Base-by-base conservation (phyloP, 2,888 invertebrate species). In the Epinotia demarniana region DNA sequence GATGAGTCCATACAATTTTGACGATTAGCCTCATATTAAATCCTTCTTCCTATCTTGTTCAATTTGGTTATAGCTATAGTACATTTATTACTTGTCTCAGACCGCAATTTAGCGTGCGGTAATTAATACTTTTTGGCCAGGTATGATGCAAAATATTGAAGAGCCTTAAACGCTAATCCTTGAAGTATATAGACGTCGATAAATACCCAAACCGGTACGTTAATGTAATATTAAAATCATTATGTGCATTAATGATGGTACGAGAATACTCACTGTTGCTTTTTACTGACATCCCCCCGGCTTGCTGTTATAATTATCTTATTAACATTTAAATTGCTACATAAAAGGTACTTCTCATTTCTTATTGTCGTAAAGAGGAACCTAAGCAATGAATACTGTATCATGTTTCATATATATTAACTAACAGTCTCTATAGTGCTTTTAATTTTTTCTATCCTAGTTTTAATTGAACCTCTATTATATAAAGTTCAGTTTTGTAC, bases 191-290 rank as follows among this genome's bases (percentile, higher is more conserved):
- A 73, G 11, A 16, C 33, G 55, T 6, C 58, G 57, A 55, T 62
- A 62, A 68, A 63, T 66, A 62, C 57, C 82, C 83, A 84, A 86
- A 85, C 82, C 79, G 79, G 81, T 82, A 83, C 80, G 83, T 82
- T 81, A 82, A 72, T 81, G 79, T 80, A 77, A 83, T 82, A 84
- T 85, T 82, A 85, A 83, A 82, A 80, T 83, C 81, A 81, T 85
- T 83, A 81, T 78, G 64, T 73, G 76, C 82, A 82, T 84, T 84
- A 83, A 83, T 87, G 82, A 81, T 84, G 79, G 76, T 79, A 80
- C 77, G 77, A 77, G 80, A 79, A 79, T 80, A 77, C 80, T 39
- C 2, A 76, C 80, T 81, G 79, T 81, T 79, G 79, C 80, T 80
- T 82, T 80, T 80, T 80, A 78, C 73, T 73, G 70, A 73, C 73